Conservation (phyloP, 2,113 vertebrate species). For the Forbesichthys agassizii region DNA sequence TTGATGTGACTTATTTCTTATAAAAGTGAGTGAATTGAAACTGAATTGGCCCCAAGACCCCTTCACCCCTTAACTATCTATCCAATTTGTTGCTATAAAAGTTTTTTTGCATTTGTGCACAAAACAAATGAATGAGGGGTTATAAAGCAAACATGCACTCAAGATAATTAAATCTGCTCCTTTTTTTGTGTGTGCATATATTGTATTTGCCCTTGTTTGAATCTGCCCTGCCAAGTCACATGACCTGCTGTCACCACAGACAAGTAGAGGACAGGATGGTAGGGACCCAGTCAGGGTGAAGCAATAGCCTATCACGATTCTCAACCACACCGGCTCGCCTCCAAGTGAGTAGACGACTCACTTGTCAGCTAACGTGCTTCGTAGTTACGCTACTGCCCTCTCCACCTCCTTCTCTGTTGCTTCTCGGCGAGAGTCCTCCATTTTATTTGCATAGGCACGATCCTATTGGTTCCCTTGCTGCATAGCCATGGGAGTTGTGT, state of each 20-base stretch:
- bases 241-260: background rate
- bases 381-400: too few relatives aligned
- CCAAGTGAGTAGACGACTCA: too few relatives aligned
- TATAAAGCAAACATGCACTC: conserved; percentile 4
- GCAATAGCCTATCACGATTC: background rate
- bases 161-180: conserved; percentile 42
- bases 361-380: too few relatives aligned
- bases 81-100: background rate
- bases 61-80: background rate
- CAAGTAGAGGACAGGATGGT: background rate
- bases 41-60: background rate
- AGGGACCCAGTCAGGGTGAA: background rate
- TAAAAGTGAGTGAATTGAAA: background rate
- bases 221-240: background rate
- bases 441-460: too few relatives aligned
- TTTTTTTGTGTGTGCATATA: conserved; percentile 3
- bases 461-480: too few relatives aligned
- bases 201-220: background rate
- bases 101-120: background rate
- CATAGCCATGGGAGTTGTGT: too few relatives aligned
- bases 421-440: too few relatives aligned
- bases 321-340: too few relatives aligned
- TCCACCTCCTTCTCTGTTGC: too few relatives aligned
- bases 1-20: background rate
- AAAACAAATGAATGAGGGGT: background rate